Conservation (phyloP, 2,888 invertebrate genomes). For the Melanophora roralis region DNA sequence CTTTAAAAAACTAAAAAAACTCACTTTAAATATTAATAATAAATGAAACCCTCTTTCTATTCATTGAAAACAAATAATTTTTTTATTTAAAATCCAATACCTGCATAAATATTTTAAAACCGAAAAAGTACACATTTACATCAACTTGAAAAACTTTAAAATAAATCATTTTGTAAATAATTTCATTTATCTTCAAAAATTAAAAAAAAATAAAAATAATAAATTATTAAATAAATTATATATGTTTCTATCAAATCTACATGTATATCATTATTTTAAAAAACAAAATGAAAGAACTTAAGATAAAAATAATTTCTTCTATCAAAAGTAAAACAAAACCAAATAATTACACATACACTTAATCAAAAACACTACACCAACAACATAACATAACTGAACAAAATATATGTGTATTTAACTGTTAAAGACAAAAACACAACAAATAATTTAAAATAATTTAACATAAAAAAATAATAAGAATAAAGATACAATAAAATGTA, state of each 20-base stretch:
- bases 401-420: slow-evolving; percentile 41
- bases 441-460: slow-evolving; percentile 19
- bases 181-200: slow-evolving; percentile 41
- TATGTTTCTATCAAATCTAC: slow-evolving; percentile 60
- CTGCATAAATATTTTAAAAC: slow-evolving; percentile 13
- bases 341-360: slow-evolving; percentile 19
- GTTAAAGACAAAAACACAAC: slow-evolving; percentile 27
- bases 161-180: slow-evolving; percentile 55
- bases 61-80: slow-evolving; percentile 29
- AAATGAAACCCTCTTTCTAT: too few relatives aligned
- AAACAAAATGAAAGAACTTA: slow-evolving; percentile 21
- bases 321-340: slow-evolving; percentile 26
- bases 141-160: not conserved
- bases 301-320: slow-evolving; percentile 57
- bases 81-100: slow-evolving; percentile 11
- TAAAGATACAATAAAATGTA: slow-evolving; percentile 27
- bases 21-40: too few relatives aligned
- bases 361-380: slow-evolving; percentile 21
- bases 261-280: slow-evolving; percentile 63
- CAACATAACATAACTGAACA: slow-evolving; percentile 1
- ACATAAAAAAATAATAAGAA: slow-evolving; percentile 18
- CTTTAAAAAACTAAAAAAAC: too few relatives aligned
- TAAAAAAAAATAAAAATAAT: slow-evolving; percentile 6
- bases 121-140: too few relatives aligned
- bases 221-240: slow-evolving; percentile 14